Evolutionary conservation across 2,888 invertebrate species (phyloP).

Genomic region (Cremastobaeus sp.): DNA sequence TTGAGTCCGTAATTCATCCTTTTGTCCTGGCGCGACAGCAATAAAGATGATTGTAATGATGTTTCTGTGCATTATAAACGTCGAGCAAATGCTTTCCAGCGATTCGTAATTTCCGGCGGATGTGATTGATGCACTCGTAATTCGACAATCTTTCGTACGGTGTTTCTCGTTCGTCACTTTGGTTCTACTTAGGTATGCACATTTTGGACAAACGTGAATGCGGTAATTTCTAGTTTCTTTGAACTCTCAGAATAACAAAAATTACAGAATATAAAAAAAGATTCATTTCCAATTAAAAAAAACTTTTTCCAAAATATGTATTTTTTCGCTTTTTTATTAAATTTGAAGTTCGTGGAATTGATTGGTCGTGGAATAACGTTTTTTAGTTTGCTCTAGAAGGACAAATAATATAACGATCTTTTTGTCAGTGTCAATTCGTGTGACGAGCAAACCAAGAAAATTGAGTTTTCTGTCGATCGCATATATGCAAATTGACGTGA

Average conservation of each 20-base stretch:
- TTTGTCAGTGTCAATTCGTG: neutral
- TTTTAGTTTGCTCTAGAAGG: no score
- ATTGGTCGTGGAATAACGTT: no score
- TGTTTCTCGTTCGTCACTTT: neutral
- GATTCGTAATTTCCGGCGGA: slow-evolving; percentile 63
- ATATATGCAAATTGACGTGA: neutral
- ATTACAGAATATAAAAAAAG: no score
- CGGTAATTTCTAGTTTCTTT: neutral
- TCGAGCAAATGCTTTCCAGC: slow-evolving; percentile 61
- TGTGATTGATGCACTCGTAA: slow-evolving; percentile 30
- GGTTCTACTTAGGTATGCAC: no score
- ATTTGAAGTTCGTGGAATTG: no score
- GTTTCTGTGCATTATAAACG: slow-evolving; percentile 52
- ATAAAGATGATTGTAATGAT: slow-evolving; percentile 37
- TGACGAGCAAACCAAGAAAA: neutral
- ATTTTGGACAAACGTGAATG: no score
- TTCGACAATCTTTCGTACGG: slow-evolving; percentile 4
- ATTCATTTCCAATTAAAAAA: no score
- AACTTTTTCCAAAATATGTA: no score
- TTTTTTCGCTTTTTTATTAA: no score
- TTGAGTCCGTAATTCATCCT: neutral
- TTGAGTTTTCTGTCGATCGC: neutral
- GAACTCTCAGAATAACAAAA: no score
- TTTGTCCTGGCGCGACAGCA: slow-evolving; percentile 20
- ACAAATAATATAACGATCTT: no score